Evolutionary conservation across 2,888 invertebrate genomes (phyloP).

Genomic region (Papilio demoleus): DNA sequence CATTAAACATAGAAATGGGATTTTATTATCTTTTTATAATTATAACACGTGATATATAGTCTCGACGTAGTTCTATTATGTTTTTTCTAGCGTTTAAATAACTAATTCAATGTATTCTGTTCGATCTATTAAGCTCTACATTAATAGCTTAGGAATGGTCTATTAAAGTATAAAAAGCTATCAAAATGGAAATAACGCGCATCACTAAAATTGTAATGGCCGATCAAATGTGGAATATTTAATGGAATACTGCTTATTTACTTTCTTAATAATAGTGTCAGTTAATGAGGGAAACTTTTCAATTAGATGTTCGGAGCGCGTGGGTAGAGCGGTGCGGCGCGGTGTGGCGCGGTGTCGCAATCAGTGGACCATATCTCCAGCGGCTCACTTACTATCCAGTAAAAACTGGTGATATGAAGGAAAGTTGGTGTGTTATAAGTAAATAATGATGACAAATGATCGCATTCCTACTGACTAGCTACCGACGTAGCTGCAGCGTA

Average conservation of each 20-base stretch:
- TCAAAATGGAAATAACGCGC: constrained; percentile 43
- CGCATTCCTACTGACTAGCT: neutral
- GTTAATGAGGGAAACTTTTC: constrained; percentile 23
- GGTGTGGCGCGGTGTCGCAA: too few species aligned
- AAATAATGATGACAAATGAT: constrained; percentile 17
- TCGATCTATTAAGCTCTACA: constrained; percentile 22
- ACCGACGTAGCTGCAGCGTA: neutral
- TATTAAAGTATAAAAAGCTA: constrained; percentile 46
- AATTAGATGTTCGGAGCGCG: constrained; percentile 13
- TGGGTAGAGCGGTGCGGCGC: neutral
- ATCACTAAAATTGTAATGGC: constrained; percentile 36
- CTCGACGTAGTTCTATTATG: constrained; percentile 36
- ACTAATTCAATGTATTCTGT: constrained; percentile 38
- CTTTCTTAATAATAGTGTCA: constrained; percentile 20
- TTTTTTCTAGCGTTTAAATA: constrained; percentile 36
- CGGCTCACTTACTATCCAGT: neutral
- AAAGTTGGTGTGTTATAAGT: constrained; percentile 10
- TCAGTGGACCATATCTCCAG: constrained; percentile 6
- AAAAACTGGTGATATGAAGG: constrained; percentile 15
- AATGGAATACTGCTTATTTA: constrained; percentile 25
- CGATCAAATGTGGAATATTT: constrained; percentile 27
- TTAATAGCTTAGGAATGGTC: constrained; percentile 40
- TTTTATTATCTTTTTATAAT: constrained; percentile 49
- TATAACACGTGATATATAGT: constrained; percentile 45
- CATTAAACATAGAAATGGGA: constrained; percentile 54